phyloP scores from a whole-genome alignment of 2,797 vertebrate genomes.

The Lutra lutra region DNA sequence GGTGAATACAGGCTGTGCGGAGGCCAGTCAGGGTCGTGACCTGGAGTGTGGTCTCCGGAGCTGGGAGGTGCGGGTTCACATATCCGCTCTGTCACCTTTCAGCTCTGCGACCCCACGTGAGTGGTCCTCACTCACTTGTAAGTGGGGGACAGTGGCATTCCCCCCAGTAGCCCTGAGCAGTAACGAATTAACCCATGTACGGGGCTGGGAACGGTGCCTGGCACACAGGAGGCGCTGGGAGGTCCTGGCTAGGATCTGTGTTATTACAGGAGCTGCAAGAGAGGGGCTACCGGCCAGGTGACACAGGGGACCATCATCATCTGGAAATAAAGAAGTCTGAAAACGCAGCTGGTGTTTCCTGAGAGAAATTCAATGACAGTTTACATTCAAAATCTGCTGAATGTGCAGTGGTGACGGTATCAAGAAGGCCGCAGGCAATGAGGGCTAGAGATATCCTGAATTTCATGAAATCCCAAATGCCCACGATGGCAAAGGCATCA shows the following conservation, averaged over 20 bases:
- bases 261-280: too few species aligned
- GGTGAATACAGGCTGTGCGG: rapidly evolving
- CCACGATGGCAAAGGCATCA: rapidly evolving
- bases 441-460: not conserved
- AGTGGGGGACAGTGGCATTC: rapidly evolving
- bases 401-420: not conserved
- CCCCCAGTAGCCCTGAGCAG: not conserved
- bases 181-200: rapidly evolving
- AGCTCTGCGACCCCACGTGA: not conserved
- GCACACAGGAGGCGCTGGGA: too few species aligned
- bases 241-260: rapidly evolving
- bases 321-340: not conserved
- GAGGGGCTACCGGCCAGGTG: not conserved
- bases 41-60: not conserved
- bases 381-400: not conserved
- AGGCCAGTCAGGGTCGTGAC: rapidly evolving
- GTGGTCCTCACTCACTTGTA: rapidly evolving
- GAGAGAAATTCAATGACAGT: not conserved
- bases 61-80: not conserved
- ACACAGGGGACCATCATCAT: not conserved
- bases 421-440: not conserved
- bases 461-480: not conserved
- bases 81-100: not conserved
- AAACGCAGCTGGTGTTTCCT: not conserved
- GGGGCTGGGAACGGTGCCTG: not conserved